Evolutionary conservation across 2,113 vertebrate genomes (phyloP).

Genomic region (Mus spicilegus): DNA sequence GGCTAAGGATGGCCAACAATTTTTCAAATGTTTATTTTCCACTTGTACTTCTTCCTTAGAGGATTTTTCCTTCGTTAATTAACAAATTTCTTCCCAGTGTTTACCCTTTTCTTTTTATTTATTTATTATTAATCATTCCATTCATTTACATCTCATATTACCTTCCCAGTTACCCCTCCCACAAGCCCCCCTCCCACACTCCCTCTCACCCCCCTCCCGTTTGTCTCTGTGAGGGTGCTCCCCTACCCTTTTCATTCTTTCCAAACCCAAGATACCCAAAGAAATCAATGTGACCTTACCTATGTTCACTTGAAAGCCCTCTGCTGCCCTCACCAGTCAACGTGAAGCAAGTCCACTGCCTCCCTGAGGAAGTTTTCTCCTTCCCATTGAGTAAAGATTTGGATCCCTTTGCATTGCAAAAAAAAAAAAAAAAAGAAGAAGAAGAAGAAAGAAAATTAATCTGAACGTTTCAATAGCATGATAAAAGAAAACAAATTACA

Average conservation of each 20-base stretch:
- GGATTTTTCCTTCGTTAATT: background rate
- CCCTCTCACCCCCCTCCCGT: background rate
- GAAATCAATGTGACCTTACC: background rate
- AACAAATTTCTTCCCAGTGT: background rate
- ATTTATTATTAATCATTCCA: no score
- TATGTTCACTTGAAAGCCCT: constrained; percentile 23
- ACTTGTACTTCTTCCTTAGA: background rate
- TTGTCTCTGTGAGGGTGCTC: no score
- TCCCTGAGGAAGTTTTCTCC: background rate
- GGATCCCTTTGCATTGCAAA: background rate
- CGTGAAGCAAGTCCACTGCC: background rate
- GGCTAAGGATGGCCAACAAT: background rate
- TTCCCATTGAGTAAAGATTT: background rate
- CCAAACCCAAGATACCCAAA: background rate
- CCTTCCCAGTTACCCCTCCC: no score
- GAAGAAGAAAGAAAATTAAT: constrained; percentile 35
- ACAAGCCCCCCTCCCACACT: no score
- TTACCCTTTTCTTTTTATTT: background rate
- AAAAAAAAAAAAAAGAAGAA: constrained; percentile 21
- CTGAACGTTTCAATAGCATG: background rate
- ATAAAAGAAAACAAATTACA: background rate
- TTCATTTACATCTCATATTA: no score
- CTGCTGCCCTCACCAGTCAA: constrained; percentile 53
- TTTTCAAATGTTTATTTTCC: background rate
- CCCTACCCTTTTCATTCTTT: background rate